Evolutionary conservation across 2,113 vertebrate species (phyloP).

Genomic region (Meleagris gallopavo): DNA sequence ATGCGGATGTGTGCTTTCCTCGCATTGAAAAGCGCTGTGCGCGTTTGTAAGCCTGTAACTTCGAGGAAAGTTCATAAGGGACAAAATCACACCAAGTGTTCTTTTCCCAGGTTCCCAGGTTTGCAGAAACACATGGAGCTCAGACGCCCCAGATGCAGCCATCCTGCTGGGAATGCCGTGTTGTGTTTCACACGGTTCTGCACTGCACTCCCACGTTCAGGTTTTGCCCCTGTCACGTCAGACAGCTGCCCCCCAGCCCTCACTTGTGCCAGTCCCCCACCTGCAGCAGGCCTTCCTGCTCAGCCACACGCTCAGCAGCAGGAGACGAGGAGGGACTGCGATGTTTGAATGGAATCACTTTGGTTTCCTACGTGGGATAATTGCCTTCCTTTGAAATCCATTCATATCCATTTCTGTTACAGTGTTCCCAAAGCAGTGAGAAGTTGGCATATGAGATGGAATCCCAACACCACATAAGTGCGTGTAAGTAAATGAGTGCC

Average conservation of each 20-base stretch:
- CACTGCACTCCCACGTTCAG: not conserved
- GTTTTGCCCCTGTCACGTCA: not conserved
- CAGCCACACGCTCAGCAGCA: not conserved
- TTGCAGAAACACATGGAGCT: not conserved
- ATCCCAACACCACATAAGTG: not conserved
- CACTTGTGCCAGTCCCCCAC: not conserved
- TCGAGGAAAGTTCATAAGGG: not conserved
- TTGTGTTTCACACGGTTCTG: not conserved
- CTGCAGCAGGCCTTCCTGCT: not conserved
- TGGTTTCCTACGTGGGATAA: not conserved
- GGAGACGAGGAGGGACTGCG: not conserved
- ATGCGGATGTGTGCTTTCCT: accelerated
- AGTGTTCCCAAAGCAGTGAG: not conserved
- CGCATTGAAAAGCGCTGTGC: not conserved
- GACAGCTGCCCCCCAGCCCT: not conserved
- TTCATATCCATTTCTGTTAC: not conserved
- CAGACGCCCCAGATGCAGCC: accelerated
- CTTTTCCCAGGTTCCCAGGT: accelerated
- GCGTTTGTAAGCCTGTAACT: not conserved
- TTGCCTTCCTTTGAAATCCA: constrained; percentile 31
- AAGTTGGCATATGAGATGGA: not conserved
- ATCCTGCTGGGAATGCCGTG: not conserved
- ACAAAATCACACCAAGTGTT: not conserved
- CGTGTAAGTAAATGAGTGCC: not conserved
- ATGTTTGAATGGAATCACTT: not conserved